Evolutionary conservation across 1,140 invertebrate species (phyloP), one percentile per base, ranked within the genome.

Genomic region (Zaprionus taronus): DNA sequence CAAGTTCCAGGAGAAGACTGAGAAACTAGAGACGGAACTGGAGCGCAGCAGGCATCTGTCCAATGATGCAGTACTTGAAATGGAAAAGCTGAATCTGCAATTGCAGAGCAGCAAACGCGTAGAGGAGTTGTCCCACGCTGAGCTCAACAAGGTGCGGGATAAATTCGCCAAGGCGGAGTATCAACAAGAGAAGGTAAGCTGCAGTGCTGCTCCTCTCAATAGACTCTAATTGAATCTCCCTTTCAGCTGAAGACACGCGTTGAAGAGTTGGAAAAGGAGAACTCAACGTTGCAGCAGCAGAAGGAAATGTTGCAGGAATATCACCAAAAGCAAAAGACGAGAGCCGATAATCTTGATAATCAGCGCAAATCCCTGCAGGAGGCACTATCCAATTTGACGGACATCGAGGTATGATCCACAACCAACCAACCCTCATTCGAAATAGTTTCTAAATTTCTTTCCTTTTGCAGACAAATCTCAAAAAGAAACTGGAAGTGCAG

Each of bases 401-500:
- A 92, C 20, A 91, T 60, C 31, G 91, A 92, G 81, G 91, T 92
- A 20, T 20, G 14, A 2, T 5, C 11, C 0, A 26, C 1, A 3
- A 22, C 5, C 17, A 36, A 58, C 2, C 1, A n/a, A n/a, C 0
- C 17, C 0, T 11, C 15, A 12, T 0, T 34, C 0, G 31, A 31
- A 44, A 44, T 17, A 41, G 0, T 57, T 3, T 9, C 20, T 24
- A 12, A 20, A 41, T 11, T 47, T 68, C 0, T 11, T 38, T 71
- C 0, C 12, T 38, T 55, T 75, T 65, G 4, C 57, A 93, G 91
- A 60, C 63, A 0, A 81, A 76, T 41, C 77, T 93, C 94, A 20
- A 93, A 93, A 62, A 94, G 94, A 72, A 95, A 57, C 83, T 96
- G 12, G 96, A 97, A 55, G 93, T 94, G 7, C 95, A 95, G 63